Conservation (phyloP, 2,797 vertebrate species). For the Prionace glauca region DNA sequence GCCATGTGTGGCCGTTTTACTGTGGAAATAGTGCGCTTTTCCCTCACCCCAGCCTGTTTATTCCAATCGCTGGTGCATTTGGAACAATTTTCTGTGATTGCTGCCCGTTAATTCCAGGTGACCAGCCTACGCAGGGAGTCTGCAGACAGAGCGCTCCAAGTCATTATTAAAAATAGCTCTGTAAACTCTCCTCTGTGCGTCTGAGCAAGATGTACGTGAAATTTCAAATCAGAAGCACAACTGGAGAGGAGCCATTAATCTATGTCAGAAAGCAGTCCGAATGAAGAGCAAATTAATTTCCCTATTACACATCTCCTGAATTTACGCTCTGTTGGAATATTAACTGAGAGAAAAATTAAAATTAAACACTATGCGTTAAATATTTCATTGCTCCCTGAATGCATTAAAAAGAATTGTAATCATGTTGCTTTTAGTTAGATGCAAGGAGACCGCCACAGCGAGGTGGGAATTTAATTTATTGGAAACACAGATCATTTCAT, state of each 20-base stretch:
- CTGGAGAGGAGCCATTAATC: neutral
- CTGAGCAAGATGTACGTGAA: constrained; percentile 3
- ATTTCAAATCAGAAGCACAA: neutral
- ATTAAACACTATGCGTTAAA: neutral
- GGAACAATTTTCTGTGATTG: neutral
- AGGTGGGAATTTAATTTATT: neutral
- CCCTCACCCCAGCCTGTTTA: neutral
- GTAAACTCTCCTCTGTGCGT: neutral
- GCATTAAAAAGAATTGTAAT: neutral
- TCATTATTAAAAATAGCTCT: constrained; percentile 1
- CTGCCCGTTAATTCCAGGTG: neutral
- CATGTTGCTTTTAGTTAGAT: neutral
- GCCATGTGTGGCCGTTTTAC: neutral
- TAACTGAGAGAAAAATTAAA: neutral
- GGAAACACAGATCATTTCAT: neutral
- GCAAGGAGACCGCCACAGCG: neutral
- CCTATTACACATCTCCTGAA: neutral
- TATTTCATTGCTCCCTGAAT: neutral
- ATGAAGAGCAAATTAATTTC: neutral
- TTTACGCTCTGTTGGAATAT: constrained; percentile 7
- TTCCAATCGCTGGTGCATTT: neutral
- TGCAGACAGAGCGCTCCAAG: too few relatives aligned
- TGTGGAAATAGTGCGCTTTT: too few relatives aligned
- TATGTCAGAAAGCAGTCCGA: neutral
- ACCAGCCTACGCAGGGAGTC: neutral